Evolutionary conservation across 64 coral and sea anemone genomes (phyloP).

Genomic region (Dendrophyllia cribrosa): DNA sequence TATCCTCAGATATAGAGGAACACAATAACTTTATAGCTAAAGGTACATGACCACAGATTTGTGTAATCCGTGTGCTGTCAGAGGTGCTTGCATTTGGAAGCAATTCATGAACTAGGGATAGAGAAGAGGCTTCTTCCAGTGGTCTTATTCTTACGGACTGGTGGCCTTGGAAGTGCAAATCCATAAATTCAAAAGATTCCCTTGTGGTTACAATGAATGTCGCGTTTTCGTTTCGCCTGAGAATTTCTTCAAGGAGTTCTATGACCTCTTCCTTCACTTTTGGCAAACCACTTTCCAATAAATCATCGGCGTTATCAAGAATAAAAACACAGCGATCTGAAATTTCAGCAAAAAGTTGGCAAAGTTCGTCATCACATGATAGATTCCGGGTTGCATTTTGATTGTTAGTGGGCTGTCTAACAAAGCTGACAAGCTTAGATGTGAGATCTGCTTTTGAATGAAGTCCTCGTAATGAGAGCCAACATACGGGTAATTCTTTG

Average conservation of each 20-base stretch:
- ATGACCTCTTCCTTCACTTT: not conserved
- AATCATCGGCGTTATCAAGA: constrained; percentile 52
- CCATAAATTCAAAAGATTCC: constrained; percentile 20
- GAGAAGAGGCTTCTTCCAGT: not conserved
- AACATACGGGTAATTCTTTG: constrained; percentile 19
- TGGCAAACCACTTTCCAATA: not conserved
- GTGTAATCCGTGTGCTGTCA: not conserved
- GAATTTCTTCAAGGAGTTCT: not conserved
- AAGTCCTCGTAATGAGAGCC: constrained; percentile 44
- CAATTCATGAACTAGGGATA: not conserved
- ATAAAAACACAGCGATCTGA: constrained; percentile 3
- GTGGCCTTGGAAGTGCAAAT: not conserved
- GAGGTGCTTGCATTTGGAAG: not conserved
- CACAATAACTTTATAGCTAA: not conserved
- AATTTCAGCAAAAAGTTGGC: not conserved
- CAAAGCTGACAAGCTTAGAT: not conserved
- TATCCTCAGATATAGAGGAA: not conserved
- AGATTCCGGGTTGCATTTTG: not conserved
- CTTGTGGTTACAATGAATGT: not conserved
- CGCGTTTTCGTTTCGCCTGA: not conserved
- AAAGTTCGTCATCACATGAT: not conserved
- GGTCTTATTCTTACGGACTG: constrained; percentile 3
- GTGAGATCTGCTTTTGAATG: constrained; percentile 14
- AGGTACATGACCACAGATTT: not conserved
- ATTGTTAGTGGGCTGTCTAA: not conserved